Evolutionary conservation across 2,888 invertebrate genomes (phyloP).

Genomic region (Subacronicta megacephala): DNA sequence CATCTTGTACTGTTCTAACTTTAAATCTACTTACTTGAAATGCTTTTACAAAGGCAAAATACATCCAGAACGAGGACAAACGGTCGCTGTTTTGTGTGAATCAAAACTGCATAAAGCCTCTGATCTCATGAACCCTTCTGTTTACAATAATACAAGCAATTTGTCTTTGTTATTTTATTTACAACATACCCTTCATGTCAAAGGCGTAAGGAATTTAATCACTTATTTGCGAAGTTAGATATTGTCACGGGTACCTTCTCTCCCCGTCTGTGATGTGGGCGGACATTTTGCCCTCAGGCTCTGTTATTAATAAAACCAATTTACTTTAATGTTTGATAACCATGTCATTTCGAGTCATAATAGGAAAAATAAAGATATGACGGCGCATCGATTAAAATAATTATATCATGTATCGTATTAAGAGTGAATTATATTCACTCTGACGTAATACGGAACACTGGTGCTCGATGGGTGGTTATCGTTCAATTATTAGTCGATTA

Average conservation of each 20-base stretch:
- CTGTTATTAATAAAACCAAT: slow-evolving; percentile 68
- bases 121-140: slow-evolving; percentile 20
- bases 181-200: slow-evolving; percentile 7
- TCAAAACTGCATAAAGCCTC: slow-evolving; percentile 17
- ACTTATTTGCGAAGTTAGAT: slow-evolving; percentile 42
- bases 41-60: slow-evolving; percentile 4
- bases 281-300: slow-evolving; percentile 37
- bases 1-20: slow-evolving; percentile 14
- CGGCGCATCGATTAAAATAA: too few species aligned
- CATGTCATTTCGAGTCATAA: slow-evolving; percentile 46
- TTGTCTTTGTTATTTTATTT: slow-evolving; percentile 32
- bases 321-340: slow-evolving; percentile 49
- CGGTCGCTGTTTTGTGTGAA: background rate
- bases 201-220: slow-evolving; percentile 25
- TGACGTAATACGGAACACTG: too few species aligned
- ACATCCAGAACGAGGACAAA: slow-evolving; percentile 16
- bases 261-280: slow-evolving; percentile 40
- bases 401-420: too few species aligned
- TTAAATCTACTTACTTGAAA: slow-evolving; percentile 6
- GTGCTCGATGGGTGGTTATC: too few species aligned
- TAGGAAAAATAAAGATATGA: slow-evolving; percentile 38
- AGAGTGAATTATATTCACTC: too few species aligned
- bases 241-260: slow-evolving; percentile 47
- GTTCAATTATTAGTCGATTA: too few species aligned
- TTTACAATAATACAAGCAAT: slow-evolving; percentile 14